Evolutionary conservation across 2,113 vertebrate species (phyloP).

Genomic region (Dasyurus viverrinus): DNA sequence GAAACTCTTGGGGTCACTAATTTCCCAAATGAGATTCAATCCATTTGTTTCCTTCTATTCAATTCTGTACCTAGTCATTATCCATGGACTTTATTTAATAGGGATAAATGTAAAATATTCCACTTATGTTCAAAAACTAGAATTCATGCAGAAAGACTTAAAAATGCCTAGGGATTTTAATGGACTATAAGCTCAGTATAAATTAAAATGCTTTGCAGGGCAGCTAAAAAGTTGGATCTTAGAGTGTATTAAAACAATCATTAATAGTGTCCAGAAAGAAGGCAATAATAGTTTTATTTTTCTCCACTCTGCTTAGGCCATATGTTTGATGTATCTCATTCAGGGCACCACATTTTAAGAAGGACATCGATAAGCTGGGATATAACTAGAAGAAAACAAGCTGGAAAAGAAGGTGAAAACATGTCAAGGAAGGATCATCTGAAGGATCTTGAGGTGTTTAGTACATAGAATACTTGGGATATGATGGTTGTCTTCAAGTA

Average conservation of each 20-base stretch:
- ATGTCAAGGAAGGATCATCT: background rate
- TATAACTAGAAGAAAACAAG: background rate
- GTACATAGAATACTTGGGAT: background rate
- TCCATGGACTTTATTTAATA: background rate
- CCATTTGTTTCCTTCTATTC: background rate
- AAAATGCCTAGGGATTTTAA: background rate
- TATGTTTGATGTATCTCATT: background rate
- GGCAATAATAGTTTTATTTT: background rate
- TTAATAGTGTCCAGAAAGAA: background rate
- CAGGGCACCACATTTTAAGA: background rate
- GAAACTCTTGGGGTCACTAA: background rate
- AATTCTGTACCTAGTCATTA: background rate
- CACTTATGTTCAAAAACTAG: background rate
- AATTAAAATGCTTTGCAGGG: background rate
- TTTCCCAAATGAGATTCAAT: background rate
- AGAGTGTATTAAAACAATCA: background rate
- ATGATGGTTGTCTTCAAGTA: background rate
- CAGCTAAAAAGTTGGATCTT: background rate
- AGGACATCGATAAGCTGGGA: background rate
- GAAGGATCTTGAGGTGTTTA: background rate
- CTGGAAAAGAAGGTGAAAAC: background rate
- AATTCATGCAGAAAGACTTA: background rate
- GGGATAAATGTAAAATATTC: background rate
- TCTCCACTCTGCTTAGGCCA: background rate
- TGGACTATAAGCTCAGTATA: background rate